Base-by-base conservation (phyloP, 2,113 vertebrate species). In the Piprites chloris region DNA sequence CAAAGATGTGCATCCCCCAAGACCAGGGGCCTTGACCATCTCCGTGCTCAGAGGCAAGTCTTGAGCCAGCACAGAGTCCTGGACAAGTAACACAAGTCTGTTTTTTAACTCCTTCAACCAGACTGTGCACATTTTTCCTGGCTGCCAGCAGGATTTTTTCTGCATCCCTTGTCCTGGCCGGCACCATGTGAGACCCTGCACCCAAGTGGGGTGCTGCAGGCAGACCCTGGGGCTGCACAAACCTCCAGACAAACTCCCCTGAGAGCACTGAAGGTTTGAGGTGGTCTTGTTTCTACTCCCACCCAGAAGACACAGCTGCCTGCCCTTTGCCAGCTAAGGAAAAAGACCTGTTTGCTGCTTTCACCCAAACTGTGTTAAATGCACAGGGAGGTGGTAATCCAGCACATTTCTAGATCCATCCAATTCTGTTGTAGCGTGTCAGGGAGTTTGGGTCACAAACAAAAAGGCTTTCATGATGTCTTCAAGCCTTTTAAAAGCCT, bases 381-480 rank as follows among this genome's bases (percentile, higher is more conserved):
- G 20, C 56, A 69, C 13, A 17, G 9, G 10, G 41, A 49, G 16
- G 21, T 24, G 18, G 39, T 16, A 91, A 33, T 30, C 33, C 21
- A 74, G 52, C 4, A 9, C 2, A 1, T 6, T 68, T 87, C 35
- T 67, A 26, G 55, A 74, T 39, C 32, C 23, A 30, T 10, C 0
- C 1, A 9, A 37, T 42, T 58, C 19, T 52, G n/a, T 44, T 0
- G 0, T 24, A n/a, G 39, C 13, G 5, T 1, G 0, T 16, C 37
- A 42, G 20, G 9, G 66, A 63, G 22, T 0, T 20, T 46, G 21
- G 41, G n/a, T 66, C 23, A 23, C 4, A 14, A 87, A 32, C 5
- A 53, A 22, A 62, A 77, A 69, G 1, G 15, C 18, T 85, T 77
- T 72, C 23, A 12, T 3, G n/a, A 49, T 49, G 78, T 27, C 59